These are phyloP conservation scores for Thysanoteuthis rhombus DNA, from an alignment of 2,888 invertebrate genomes.

Conservation along the genomic window DNA sequence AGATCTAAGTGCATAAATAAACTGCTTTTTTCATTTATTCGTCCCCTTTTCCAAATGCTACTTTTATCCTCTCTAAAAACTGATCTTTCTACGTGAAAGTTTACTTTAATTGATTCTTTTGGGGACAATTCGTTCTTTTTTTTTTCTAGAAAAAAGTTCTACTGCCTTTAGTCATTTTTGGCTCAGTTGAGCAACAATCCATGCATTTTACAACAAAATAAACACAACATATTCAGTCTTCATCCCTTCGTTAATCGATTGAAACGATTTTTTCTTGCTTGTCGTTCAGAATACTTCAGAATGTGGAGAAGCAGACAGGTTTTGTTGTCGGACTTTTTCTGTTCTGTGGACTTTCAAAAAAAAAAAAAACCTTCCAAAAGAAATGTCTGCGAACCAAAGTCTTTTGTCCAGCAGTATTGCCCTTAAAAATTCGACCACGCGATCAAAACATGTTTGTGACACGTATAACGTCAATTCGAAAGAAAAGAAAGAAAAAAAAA, in stretches of 20 bases:
- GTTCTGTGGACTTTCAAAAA: not conserved
- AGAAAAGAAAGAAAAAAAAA: not conserved
- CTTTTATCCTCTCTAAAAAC: too few relatives aligned
- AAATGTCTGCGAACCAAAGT: not conserved
- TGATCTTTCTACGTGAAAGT: too few relatives aligned
- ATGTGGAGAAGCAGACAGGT: not conserved
- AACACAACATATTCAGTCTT: not conserved
- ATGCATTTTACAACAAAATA: not conserved
- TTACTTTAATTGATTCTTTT: too few relatives aligned
- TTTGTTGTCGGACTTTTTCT: not conserved
- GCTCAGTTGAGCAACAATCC: not conserved
- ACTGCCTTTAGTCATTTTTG: not conserved
- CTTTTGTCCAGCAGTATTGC: not conserved
- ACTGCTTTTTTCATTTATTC: too few relatives aligned
- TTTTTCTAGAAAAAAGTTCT: too few relatives aligned
- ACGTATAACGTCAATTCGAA: not conserved
- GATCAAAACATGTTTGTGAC: not conserved
- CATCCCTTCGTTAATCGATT: not conserved
- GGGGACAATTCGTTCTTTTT: too few relatives aligned
- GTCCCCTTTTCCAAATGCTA: too few relatives aligned
- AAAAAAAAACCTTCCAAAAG: not conserved
- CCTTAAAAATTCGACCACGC: not conserved
- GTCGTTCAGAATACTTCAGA: not conserved
- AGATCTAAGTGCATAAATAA: too few relatives aligned
- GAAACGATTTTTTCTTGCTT: not conserved